These are phyloP conservation scores for Argynnis bischoffii DNA, from an alignment of 2,888 invertebrate genomes.

Conservation along the genomic window DNA sequence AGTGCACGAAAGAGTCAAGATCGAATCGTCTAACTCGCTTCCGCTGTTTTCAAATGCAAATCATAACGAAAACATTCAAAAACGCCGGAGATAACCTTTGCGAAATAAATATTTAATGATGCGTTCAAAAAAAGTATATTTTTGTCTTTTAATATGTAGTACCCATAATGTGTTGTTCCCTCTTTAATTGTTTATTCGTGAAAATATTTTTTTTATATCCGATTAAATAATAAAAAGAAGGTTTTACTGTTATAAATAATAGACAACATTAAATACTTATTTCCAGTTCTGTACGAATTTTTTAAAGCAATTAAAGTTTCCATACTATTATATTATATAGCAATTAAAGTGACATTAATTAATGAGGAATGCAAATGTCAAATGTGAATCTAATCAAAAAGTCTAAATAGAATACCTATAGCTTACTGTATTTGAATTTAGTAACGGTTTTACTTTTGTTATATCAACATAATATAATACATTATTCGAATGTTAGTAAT, in stretches of 20 bases:
- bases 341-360: constrained; percentile 1
- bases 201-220: too few species aligned
- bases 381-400: constrained; percentile 11
- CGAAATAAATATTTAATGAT: constrained; percentile 32
- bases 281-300: too few species aligned
- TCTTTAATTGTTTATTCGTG: too few species aligned
- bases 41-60: constrained; percentile 45
- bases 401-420: neutral
- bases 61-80: constrained; percentile 33
- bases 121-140: constrained; percentile 19
- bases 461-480: neutral
- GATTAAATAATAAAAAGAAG: too few species aligned
- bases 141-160: too few species aligned
- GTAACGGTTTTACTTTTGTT: neutral
- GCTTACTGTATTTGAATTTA: constrained; percentile 3
- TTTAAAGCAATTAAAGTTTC: too few species aligned
- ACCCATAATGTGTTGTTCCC: too few species aligned
- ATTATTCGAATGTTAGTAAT: too few species aligned
- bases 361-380: neutral
- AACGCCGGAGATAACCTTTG: constrained; percentile 38
- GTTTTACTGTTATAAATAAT: too few species aligned
- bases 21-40: constrained; percentile 39
- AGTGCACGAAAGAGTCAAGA: constrained; percentile 31
- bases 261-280: too few species aligned
- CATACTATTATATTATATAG: neutral